Percentiles rank a stretch among this genome's conserved stretches.
Conservation (phyloP, 2,888 invertebrate species). For the Cancer borealis region DNA sequence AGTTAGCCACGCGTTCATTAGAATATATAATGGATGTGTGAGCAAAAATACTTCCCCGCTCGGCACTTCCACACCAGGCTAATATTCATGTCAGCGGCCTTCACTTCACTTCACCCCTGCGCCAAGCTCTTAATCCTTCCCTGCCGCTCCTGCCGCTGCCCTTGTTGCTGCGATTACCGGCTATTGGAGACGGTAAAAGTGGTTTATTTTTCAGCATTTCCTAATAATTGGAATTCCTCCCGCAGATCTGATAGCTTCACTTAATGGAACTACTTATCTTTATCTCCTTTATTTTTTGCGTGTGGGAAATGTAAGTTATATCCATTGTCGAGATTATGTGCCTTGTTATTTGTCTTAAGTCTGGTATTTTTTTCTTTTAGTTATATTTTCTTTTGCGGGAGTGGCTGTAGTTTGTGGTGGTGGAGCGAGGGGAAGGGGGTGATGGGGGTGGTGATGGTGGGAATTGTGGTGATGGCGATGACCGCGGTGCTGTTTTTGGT, state of each 20-base stretch:
- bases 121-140: background rate
- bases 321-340: constrained; percentile 17
- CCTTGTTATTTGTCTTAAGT: constrained; percentile 37
- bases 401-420: background rate
- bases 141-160: background rate
- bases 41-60: background rate
- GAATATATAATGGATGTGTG: background rate
- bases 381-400: background rate
- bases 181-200: background rate
- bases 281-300: background rate
- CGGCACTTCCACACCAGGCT: background rate
- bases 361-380: background rate
- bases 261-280: constrained; percentile 37
- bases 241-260: constrained; percentile 6
- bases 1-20: background rate
- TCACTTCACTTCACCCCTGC: background rate
- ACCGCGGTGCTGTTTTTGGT: background rate
- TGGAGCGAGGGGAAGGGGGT: background rate
- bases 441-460: background rate
- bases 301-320: constrained; percentile 10
- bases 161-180: background rate
- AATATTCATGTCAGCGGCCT: background rate
- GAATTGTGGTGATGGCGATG: background rate
- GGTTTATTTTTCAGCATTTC: background rate
- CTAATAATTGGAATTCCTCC: constrained; percentile 16